A percentile compares a stretch with the other conserved stretches of the same genome.
These are phyloP conservation scores for Cecidostiba fungosa DNA, from an alignment of 2,888 invertebrate genomes.

Conservation along the genomic window DNA sequence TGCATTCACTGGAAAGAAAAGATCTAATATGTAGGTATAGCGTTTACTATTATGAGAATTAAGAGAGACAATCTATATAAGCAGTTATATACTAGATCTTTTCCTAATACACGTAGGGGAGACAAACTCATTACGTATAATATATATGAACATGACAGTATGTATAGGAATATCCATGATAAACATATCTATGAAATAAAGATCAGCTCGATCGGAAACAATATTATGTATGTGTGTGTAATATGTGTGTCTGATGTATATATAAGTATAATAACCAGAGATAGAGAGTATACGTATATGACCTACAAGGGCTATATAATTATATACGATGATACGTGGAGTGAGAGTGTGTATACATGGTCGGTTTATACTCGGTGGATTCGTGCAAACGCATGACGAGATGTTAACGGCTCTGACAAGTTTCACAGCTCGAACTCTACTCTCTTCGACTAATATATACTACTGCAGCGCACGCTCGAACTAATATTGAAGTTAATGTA, in stretches of 20 bases:
- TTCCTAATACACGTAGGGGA: background rate
- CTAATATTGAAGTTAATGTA: constrained; percentile 56
- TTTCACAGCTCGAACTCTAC: constrained; percentile 16
- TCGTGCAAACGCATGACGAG: constrained; percentile 52
- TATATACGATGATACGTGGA: background rate
- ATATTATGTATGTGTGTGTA: background rate
- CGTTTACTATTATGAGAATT: background rate
- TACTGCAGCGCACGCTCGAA: constrained; percentile 4
- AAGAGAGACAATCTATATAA: background rate
- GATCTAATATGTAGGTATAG: constrained; percentile 23
- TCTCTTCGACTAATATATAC: background rate
- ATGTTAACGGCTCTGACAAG: constrained; percentile 50
- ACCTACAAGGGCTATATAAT: background rate
- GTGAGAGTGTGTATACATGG: too few relatives aligned
- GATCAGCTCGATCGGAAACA: constrained; percentile 8
- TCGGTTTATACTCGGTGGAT: background rate
- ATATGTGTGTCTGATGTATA: background rate
- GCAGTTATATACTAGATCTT: background rate
- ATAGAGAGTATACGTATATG: background rate
- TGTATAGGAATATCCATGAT: background rate
- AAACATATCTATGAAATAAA: background rate
- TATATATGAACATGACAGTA: background rate
- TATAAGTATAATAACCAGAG: background rate
- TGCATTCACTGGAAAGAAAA: constrained; percentile 36
- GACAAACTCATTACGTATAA: background rate